Evolutionary conservation across 2,797 vertebrate species (phyloP), one percentile per base, ranked within the genome.

Genomic region (Gymnocypris eckloni): DNA sequence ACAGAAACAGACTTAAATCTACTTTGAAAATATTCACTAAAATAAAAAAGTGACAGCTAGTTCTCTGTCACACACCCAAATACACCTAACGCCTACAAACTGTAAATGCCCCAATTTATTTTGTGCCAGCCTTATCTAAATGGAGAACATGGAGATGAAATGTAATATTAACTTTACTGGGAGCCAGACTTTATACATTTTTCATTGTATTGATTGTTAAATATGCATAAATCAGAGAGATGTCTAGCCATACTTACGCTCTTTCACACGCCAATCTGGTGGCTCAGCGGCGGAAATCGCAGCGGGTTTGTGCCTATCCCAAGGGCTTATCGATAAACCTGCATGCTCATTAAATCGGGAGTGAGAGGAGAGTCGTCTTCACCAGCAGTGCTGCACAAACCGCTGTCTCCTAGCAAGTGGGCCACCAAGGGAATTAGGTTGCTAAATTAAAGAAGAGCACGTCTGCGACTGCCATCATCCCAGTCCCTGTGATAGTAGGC

Each of bases 301-400:
- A 82, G 81, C 25, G 9, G 52, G 66, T 64, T 75, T 88, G 56
- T 81, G 56, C 50, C 67, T 28, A 83, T 90, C 84, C 86, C 72
- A 45, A 39, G 52, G 88, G 85, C 80, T 86, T 90, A 90, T 90
- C 83, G 88, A 90, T 90, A 90, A 90, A 87, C 77, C 86, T 45
- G 48, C 43, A 28, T 59, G 76, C 86, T 89, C 88, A 89, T 90
- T 89, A 89, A 90, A 83, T 25, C 12, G 48, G 39, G 79, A 87
- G 75, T 37, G 86, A 89, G 75, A 80, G 39, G 86, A 87, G 70
- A 80, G 28, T 54, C 41, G 28, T 82, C 66, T 59, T 83, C 82
- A 84, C 78, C 78, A 48, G 72, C 77, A 81, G 66, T 45, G 8
- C 85, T 22, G 61, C 12, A 69, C 79, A 54, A 61, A 54, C 52